Evolutionary conservation across 2,888 invertebrate species (phyloP), one percentile per base, ranked within the genome.

Genomic region (Fabriciana adippe): DNA sequence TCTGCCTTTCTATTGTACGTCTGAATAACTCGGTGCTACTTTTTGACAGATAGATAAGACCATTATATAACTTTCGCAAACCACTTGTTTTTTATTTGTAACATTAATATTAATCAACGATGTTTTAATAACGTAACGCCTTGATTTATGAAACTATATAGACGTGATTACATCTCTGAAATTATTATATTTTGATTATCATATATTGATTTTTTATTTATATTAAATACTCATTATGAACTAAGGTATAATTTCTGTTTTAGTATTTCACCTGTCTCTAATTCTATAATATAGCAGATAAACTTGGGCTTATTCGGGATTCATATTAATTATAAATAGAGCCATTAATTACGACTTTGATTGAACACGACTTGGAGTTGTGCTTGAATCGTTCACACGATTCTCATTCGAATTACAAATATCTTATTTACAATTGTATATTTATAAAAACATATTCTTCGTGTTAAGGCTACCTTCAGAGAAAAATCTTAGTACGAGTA

Each of bases 1-100:
- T 76, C 67, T 70, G 71, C 73, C 72, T 75, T 72, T 72, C 70
- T 64, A 64, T 69, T 73, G 62, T 70, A 47, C 62, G 59, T 60
- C 50, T 55, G 13, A 51, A 45, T 61, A 55, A 18, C 64, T 63
- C 60, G 63, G 50, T 18, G 41, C 16, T 55, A 16, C 5, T 53
- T 53, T 18, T 51, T 18, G 18, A 41, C 16, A 21, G 18, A 51
- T 14, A 51, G 35, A 51, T 35, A 35, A 41, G 15, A 41, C 21
- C 35, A 41, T 21, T 51, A 61, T 51, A n/a, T 4, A 31, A 31
- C n/a, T 48, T 48, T 31, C 18, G 18, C 45, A 45, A 45, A 3
- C 5, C 41, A 55, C 16, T 41, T 41, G 56, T 18, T 55, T 13
- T 18, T 18, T 56, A 3, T n/a, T 21, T 18, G 8, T 6, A 35